phyloP scores from a whole-genome alignment of 2,113 vertebrate species.

The Scomber colias region DNA sequence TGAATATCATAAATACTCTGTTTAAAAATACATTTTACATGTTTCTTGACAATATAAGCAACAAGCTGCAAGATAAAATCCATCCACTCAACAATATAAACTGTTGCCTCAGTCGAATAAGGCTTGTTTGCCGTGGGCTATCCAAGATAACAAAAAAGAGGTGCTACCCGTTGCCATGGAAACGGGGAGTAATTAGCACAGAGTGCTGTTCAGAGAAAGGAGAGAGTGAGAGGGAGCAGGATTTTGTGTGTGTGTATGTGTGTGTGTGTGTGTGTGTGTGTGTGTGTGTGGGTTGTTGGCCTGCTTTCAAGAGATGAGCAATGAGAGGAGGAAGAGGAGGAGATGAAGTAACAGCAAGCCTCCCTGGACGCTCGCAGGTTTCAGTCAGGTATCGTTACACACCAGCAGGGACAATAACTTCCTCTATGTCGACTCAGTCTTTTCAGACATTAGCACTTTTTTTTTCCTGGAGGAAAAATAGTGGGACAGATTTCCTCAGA shows the following conservation, averaged over 20 bases:
- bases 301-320: conserved; percentile 68
- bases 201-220: conserved; percentile 63
- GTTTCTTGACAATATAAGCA: background rate
- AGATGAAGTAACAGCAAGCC: conserved; percentile 34
- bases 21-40: background rate
- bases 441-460: conserved; percentile 20
- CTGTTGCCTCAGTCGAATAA: conserved; percentile 10
- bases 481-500: conserved; percentile 8
- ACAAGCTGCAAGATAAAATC: background rate
- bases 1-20: too few relatives aligned
- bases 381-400: conserved; percentile 36
- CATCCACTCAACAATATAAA: conserved; percentile 11
- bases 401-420: background rate
- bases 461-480: conserved; percentile 11
- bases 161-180: conserved; percentile 72
- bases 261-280: conserved; percentile 26
- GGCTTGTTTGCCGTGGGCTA: conserved; percentile 51
- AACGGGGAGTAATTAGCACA: conserved; percentile 78
- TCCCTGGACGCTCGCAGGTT: conserved; percentile 21
- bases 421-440: background rate
- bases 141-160: conserved; percentile 53
- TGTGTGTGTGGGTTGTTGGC: conserved; percentile 64
- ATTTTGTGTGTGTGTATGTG: conserved; percentile 28
- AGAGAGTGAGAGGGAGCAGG: conserved; percentile 43
- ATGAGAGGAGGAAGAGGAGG: conserved; percentile 38